Evolutionary conservation across 2,113 vertebrate genomes (phyloP), one percentile per base, ranked within the genome.

Genomic region (Tachysurus fulvidraco): DNA sequence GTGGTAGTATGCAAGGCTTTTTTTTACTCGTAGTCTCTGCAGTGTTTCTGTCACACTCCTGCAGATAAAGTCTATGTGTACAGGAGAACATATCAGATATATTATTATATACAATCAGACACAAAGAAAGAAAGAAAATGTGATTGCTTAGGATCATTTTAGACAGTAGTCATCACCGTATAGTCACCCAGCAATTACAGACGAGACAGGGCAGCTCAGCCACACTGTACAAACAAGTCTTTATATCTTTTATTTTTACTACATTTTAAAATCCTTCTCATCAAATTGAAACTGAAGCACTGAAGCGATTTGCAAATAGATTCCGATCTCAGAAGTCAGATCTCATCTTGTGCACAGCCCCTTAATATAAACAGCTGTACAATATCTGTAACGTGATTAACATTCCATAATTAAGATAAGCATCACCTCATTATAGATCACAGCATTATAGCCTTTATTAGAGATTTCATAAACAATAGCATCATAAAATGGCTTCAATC

Each of bases 341-440:
- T 82, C 79, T 50, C 65, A 36, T 81, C 78, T 1, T 73, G 52
- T 59, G 36, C 55, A 11, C 7, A 59, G 57, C 54, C 69, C 41
- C 71, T 80, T 83, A 85, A 90, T 69, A 84, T 64, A 77, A 90
- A 80, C 88, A 87, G 89, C 89, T 86, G 89, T 89, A 80, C 81
- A 50, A 84, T 89, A 88, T 91, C 88, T 76, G 85, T 88, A 87
- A 74, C 65, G 25, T 64, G n/a, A 85, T 89, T 92, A 89, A 25
- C 77, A 65, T 76, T 55, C 64, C 87, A 81, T 88, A 74, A 88
- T 87, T 88, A 88, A 73, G 82, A 79, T 88, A 80, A 89, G 85
- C 83, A 83, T 67, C 85, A 86, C 74, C 73, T 88, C 57, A 88
- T 88, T 83, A 89, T 71, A 84, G 76, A 82, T 73, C 86, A 11